Evolutionary conservation across 2,888 invertebrate genomes (phyloP).

Genomic region (Sminthurides aquaticus): DNA sequence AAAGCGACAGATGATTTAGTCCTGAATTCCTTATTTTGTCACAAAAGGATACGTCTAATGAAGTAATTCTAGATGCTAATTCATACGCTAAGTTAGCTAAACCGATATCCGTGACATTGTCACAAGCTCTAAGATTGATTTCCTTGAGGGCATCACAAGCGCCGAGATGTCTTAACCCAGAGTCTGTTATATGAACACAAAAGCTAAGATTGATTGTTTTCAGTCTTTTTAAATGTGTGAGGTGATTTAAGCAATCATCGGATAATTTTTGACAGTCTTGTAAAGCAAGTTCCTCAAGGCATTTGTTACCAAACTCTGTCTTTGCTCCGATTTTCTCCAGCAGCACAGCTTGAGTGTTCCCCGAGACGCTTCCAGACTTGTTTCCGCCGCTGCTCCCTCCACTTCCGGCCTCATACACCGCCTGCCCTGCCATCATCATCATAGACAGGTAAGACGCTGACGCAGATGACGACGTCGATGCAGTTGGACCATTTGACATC

Average conservation of each 20-base stretch:
- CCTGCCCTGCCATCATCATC: background rate
- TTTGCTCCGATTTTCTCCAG: slow-evolving; percentile 30
- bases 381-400: background rate
- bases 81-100: slow-evolving; percentile 79
- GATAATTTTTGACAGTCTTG: slow-evolving; percentile 92
- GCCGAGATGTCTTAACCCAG: slow-evolving; percentile 78
- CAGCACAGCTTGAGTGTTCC: background rate
- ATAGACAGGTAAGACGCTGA: background rate
- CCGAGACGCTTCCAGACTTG: background rate
- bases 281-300: slow-evolving; percentile 73
- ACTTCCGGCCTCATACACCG: too few species aligned
- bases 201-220: slow-evolving; percentile 86
- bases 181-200: slow-evolving; percentile 89
- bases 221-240: slow-evolving; percentile 62
- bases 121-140: slow-evolving; percentile 83
- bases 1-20: slow-evolving; percentile 75
- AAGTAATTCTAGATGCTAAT: slow-evolving; percentile 67
- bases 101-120: slow-evolving; percentile 85
- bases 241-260: slow-evolving; percentile 80
- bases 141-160: slow-evolving; percentile 75
- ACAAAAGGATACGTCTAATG: slow-evolving; percentile 88
- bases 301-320: slow-evolving; percentile 44
- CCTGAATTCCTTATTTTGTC: slow-evolving; percentile 91
- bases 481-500: background rate
- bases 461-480: background rate